Conservation (phyloP, 2,888 invertebrate genomes). For the Aphodius granarius region DNA sequence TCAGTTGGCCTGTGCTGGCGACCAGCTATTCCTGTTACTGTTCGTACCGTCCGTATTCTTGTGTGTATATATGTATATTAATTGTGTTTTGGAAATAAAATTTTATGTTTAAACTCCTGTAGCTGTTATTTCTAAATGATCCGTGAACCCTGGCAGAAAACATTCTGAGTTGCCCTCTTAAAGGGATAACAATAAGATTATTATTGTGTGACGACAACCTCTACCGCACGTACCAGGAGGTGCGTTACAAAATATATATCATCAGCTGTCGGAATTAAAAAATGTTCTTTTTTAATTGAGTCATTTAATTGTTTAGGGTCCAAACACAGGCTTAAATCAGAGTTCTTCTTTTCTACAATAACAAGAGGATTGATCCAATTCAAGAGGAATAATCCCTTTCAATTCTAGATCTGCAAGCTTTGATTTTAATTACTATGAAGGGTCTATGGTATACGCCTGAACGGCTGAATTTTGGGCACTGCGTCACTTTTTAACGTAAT, state of each 20-base stretch:
- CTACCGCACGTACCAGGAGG: no score
- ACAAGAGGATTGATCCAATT: conserved; percentile 8
- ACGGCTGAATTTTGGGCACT: neutral
- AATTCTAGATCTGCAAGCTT: neutral
- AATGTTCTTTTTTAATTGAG: conserved; percentile 28
- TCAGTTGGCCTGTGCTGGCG: no score
- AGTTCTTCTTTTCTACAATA: conserved; percentile 12
- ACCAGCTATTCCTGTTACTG: no score
- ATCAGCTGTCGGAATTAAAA: conserved; percentile 35
- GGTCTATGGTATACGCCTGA: neutral
- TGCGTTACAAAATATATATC: no score
- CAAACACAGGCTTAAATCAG: conserved; percentile 15
- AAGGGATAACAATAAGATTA: no score
- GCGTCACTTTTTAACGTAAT: conserved; percentile 3
- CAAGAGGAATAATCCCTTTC: neutral
- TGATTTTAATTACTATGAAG: neutral
- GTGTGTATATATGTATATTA: no score
- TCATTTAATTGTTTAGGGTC: conserved; percentile 14
- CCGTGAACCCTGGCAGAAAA: conserved; percentile 42
- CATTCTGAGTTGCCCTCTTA: no score
- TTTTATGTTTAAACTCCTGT: no score
- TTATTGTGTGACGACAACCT: no score
- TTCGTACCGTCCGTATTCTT: no score
- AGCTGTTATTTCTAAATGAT: conserved; percentile 29
- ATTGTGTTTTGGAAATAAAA: no score